Percentiles rank a stretch among this genome's conserved stretches.
Evolutionary conservation across 2,113 vertebrate genomes (phyloP).

Genomic region (Dascyllus trimaculatus): DNA sequence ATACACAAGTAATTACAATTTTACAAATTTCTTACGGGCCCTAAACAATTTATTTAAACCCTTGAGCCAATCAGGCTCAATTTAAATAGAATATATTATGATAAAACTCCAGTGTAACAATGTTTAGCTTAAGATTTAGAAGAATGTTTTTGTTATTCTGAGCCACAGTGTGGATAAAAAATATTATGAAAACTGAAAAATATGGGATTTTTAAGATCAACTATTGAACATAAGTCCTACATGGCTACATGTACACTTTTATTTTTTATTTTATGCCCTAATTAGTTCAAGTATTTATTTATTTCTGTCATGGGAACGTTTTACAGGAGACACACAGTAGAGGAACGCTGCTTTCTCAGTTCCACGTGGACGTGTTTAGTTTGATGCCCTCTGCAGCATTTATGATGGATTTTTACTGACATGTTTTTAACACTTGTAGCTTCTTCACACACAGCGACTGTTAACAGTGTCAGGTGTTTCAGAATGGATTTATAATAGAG

Average conservation of each 20-base stretch:
- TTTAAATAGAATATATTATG: background rate
- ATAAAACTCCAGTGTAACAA: background rate
- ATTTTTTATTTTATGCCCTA: constrained; percentile 8
- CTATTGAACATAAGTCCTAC: constrained; percentile 1
- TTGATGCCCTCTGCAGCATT: background rate
- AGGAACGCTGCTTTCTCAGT: constrained; percentile 37
- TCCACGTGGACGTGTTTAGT: background rate
- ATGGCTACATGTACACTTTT: background rate
- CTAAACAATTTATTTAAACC: background rate
- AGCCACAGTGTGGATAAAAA: background rate
- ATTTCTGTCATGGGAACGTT: background rate
- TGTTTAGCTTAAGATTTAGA: background rate
- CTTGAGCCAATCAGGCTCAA: background rate
- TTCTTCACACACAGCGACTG: background rate
- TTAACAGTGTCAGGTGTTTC: background rate
- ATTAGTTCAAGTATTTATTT: constrained; percentile 29
- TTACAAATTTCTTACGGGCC: background rate
- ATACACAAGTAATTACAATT: background rate
- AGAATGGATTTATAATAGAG: background rate
- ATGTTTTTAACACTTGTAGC: background rate
- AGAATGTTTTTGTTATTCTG: background rate
- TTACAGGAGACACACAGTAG: background rate
- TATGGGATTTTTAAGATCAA: background rate
- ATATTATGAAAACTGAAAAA: constrained; percentile 1
- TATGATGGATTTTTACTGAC: background rate